Evolutionary conservation across 1,140 invertebrate genomes (phyloP).

Genomic region (Pissodes strobi): DNA sequence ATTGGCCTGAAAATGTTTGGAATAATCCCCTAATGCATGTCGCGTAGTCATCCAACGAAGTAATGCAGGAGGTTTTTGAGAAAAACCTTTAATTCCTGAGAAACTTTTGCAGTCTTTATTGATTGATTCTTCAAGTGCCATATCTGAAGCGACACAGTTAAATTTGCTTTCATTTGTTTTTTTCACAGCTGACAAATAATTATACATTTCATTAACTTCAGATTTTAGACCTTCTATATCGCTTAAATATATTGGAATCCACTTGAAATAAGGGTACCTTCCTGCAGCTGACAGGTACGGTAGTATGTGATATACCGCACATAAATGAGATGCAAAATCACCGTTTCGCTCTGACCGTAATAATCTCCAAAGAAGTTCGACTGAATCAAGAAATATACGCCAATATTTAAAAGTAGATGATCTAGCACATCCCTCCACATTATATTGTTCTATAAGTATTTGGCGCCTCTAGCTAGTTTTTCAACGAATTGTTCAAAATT

Average conservation of each 20-base stretch:
- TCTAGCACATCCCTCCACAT: neutral
- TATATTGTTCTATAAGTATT: neutral
- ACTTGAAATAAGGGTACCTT: neutral
- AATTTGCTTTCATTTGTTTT: conserved; percentile 19
- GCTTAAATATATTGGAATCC: neutral
- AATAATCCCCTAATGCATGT: neutral
- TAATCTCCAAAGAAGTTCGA: conserved; percentile 3
- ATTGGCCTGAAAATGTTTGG: neutral
- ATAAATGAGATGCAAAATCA: conserved; percentile 19
- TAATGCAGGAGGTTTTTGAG: neutral
- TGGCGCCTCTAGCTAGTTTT: neutral
- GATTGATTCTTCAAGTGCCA: neutral
- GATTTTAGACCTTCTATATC: conserved; percentile 7
- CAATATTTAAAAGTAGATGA: conserved; percentile 21
- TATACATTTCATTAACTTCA: conserved; percentile 7
- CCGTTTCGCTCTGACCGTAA: conserved; percentile 12
- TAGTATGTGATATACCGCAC: conserved; percentile 10
- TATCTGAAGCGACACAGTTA: conserved; percentile 5
- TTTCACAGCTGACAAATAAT: conserved; percentile 17
- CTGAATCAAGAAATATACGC: conserved; percentile 10
- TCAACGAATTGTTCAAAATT: too few species aligned
- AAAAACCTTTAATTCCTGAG: neutral
- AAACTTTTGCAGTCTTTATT: neutral
- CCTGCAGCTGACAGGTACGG: conserved; percentile 10
- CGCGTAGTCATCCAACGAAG: neutral